Evolutionary conservation across 2,797 vertebrate species (phyloP), one percentile per base, ranked within the genome.

Genomic region (Brachyalestes nurse): DNA sequence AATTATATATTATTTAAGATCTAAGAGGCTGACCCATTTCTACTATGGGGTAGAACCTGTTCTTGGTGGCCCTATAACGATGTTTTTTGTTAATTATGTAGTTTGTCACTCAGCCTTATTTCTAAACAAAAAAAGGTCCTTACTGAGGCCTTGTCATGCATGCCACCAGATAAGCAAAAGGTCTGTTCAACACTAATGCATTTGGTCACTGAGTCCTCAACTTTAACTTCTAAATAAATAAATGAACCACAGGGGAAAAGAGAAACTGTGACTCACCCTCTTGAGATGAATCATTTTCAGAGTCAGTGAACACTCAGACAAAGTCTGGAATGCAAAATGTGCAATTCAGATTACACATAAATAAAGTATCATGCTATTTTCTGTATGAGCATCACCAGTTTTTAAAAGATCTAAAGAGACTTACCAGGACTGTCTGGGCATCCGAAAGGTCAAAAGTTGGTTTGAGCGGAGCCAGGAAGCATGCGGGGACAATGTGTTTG

Each of bases 241-340:
- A 61, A 5, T n/a, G n/a, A 61, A 58, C 6, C 12, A 14, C 8
- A 51, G 2, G 8, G 7, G 5, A 49, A 23, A 16, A 55, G 4
- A 49, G 1, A 1, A 19, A 7, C 19, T 17, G 25, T 19, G 10
- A 75, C 88, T 95, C 93, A 99, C 97, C 95, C 96, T 92, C 94
- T 97, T 98, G 91, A 97, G 95, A 95, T 98, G 97, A 93, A 99
- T 97, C 84, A 95, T 99, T 89, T 99, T 99, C 88, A 99, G 94
- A 0, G 97, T 99, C 85, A 99, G 90, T 0, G 97, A 95, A 72
- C 96, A 97, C 85, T 99, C 98, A 0, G 98, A 97, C 90, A 99
- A 93, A 78, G 97, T 97, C 98, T 99, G 91, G 14, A 85, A 40
- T 58, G 40, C 40, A 67, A 42, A 40, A 58, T 40, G 60, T 58